Base-by-base conservation (phyloP, 1,140 invertebrate genomes). In the Nomia melanderi region DNA sequence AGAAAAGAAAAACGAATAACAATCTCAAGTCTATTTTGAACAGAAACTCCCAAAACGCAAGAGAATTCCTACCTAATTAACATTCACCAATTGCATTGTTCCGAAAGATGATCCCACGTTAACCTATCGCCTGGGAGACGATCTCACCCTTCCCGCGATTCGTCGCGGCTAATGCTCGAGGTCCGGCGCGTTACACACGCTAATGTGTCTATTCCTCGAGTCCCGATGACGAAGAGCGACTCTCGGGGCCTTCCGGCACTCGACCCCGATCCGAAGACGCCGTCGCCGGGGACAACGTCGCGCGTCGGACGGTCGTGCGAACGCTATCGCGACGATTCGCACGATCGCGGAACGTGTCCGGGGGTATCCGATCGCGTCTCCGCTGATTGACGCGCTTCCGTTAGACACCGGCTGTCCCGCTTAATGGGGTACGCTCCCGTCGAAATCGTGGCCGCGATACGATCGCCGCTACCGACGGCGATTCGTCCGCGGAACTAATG, bases 151-250 rank as follows among this genome's bases (percentile, higher is more conserved):
- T 67, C 65, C 71, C 39, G 54, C 69, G 80, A 79, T 83, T 83
- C 78, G 77, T 71, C 44, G 56, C 66, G 74, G 62, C 53, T 79
- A 84, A 70, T 66, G 56, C 66, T 27, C 31, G 33, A 31, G 12
- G 12, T 11, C 62, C 23, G 36, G 39, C 9, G 27, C 41, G 57
- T 36, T 36, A 60, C 57, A 60, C 57, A n/a, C 57, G 31, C 41
- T 79, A 79, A 79, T 54, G 78, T 77, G 73, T 79, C 74, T 70
- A 71, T 79, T 79, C 69, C 65, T 70, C 77, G 60, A 62, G 73
- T 62, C 50, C 41, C 69, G 53, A 78, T 67, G 77, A 79, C n/a
- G 72, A 79, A 5, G 77, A 50, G 63, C 33, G 59, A n/a, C n/a
- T 62, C 41, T 39, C 20, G 6, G 56, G 63, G 73, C 77, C 77